A percentile compares a stretch with the other conserved stretches of the same genome.
These are phyloP conservation scores for Varanus salvator DNA, from an alignment of 2,113 vertebrate species.

Conservation along the genomic window DNA sequence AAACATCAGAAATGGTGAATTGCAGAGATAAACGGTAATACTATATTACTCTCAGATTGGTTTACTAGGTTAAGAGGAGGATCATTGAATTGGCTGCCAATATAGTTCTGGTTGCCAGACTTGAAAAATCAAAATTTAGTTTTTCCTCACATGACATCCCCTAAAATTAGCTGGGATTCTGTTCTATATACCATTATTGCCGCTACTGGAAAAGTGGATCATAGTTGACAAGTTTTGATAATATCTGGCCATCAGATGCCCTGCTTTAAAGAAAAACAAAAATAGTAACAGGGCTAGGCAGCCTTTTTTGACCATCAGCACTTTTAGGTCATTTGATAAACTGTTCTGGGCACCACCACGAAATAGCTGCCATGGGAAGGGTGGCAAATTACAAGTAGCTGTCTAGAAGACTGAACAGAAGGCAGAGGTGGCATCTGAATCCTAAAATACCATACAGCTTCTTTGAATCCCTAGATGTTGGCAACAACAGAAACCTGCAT, in stretches of 20 bases:
- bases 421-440: too few relatives aligned
- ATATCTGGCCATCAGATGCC: not conserved
- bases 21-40: not conserved
- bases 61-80: not conserved
- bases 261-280: not conserved
- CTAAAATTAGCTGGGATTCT: not conserved
- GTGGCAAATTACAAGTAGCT: too few relatives aligned
- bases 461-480: too few relatives aligned
- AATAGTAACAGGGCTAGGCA: not conserved
- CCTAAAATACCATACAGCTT: too few relatives aligned
- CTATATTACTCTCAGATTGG: not conserved
- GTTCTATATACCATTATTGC: constrained; percentile 10
- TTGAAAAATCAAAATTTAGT: not conserved
- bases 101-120: not conserved
- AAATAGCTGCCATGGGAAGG: too few relatives aligned
- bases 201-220: constrained; percentile 1
- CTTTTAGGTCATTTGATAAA: too few relatives aligned
- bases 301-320: too few relatives aligned
- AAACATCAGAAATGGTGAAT: not conserved
- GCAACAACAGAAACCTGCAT: too few relatives aligned
- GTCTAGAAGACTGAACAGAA: too few relatives aligned
- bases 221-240: fast-evolving
- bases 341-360: too few relatives aligned
- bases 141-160: too few relatives aligned
- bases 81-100: not conserved